Base-by-base conservation (phyloP, 2,113 vertebrate genomes). In the Pipa parva region DNA sequence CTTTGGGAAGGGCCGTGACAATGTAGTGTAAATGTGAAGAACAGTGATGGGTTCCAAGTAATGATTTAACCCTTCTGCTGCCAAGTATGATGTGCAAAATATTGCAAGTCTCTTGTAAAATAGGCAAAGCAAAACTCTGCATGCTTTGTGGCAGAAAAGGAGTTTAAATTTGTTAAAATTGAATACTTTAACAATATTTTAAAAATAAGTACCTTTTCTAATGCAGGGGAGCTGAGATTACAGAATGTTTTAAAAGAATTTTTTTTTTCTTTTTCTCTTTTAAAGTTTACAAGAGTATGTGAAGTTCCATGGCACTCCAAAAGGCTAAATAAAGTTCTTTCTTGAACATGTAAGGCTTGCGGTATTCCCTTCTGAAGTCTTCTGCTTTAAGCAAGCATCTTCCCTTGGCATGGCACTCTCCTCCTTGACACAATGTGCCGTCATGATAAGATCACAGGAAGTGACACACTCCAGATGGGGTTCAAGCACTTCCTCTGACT, bases 401-500 rank as follows among this genome's bases (percentile, higher is more conserved):
- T 70, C 66, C 33, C 31, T 24, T 70, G 48, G 64, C 18, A 46
- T 22, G 8, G 33, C 57, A 54, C 21, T 68, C 48, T 73, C 51
- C 31, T 63, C 55, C 25, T 71, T 60, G 63, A 51, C 28, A 59
- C 46, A 68, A 36, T 50, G 24, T 10, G 52, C 46, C 26, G 42
- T 21, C 59, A 57, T 63, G 64, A 66, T 54, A 69, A 55, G 61
- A 46, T 66, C 71, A 72, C 52, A 72, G 48, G 59, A 45, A 66
- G 59, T 28, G 45, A 69, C 66, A 63, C 63, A 57, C 64, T 73
- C 64, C 64, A 28, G 48, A 15, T 33, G 52, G 33, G 59, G 52
- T 39, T 60, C 36, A 29, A 63, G 26, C 52, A 69, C 59, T 50
- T 73, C 85, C 81, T 76, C 0, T 4, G 73, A 80, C 64, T 63